These are phyloP conservation scores for Camelus bactrianus DNA, from an alignment of 2,113 vertebrate species.

Conservation along the genomic window DNA sequence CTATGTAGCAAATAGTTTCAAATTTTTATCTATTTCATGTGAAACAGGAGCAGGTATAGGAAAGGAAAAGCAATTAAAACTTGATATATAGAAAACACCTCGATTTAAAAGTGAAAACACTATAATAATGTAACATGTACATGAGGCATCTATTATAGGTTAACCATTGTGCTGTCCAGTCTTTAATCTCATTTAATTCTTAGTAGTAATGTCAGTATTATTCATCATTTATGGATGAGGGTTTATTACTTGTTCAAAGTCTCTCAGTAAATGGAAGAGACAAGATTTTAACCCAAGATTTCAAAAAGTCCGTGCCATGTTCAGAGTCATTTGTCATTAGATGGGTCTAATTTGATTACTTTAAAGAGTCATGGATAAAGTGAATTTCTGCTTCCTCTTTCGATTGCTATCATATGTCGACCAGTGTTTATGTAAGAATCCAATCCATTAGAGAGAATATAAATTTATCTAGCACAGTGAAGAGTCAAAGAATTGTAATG, in stretches of 20 bases:
- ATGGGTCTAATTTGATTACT: background rate
- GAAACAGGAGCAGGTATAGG: background rate
- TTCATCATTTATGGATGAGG: background rate
- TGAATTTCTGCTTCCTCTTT: slow-evolving; percentile 49
- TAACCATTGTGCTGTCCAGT: background rate
- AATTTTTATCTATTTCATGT: background rate
- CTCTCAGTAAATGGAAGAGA: background rate
- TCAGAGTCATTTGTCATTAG: slow-evolving; percentile 11
- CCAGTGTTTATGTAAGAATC: background rate
- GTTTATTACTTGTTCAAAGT: slow-evolving; percentile 6
- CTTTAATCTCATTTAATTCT: slow-evolving; percentile 17
- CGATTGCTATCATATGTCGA: background rate
- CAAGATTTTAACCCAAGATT: slow-evolving; percentile 39
- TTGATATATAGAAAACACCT: background rate
- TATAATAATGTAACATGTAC: background rate
- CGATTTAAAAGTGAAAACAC: background rate
- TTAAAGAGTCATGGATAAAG: background rate
- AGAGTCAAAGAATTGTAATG: background rate
- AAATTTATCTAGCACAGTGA: background rate
- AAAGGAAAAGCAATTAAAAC: slow-evolving; percentile 5
- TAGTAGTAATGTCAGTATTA: background rate
- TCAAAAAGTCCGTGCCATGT: background rate
- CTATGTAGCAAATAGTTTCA: background rate
- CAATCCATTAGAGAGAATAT: background rate
- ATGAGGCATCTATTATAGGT: background rate